Conservation (phyloP, 1,140 invertebrate species). For the Drosophila equinoxialis region DNA sequence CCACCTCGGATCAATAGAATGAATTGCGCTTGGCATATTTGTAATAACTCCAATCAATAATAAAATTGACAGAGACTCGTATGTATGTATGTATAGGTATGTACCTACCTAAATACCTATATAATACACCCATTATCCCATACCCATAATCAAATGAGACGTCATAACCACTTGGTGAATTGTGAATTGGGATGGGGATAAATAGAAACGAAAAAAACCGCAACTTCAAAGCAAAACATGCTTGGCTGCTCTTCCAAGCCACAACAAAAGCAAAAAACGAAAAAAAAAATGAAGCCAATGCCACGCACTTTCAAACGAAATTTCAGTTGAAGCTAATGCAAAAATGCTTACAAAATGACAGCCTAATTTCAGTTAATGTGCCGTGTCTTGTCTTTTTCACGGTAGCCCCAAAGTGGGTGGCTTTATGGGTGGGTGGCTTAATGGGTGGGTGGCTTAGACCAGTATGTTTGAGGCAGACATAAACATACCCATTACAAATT, state of each 20-base stretch:
- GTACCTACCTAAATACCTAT: too few species aligned
- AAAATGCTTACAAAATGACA: slow-evolving; percentile 61
- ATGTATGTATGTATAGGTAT: too few species aligned
- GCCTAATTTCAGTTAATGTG: slow-evolving; percentile 78
- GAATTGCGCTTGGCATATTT: background rate
- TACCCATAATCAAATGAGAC: slow-evolving; percentile 9
- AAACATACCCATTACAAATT: slow-evolving; percentile 31
- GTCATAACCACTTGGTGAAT: slow-evolving; percentile 10
- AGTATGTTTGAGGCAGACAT: slow-evolving; percentile 8
- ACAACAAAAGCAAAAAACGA: slow-evolving; percentile 36
- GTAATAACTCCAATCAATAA: background rate
- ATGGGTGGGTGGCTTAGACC: slow-evolving; percentile 1
- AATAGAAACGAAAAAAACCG: background rate
- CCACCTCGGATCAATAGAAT: background rate
- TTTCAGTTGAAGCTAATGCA: slow-evolving; percentile 43
- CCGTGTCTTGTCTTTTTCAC: slow-evolving; percentile 44
- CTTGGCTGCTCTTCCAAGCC: slow-evolving; percentile 61
- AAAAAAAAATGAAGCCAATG: slow-evolving; percentile 8
- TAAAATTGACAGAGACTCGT: background rate
- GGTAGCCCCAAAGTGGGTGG: background rate
- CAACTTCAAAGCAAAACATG: slow-evolving; percentile 65
- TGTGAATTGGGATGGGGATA: background rate
- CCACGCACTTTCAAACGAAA: slow-evolving; percentile 53
- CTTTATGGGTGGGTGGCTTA: background rate
- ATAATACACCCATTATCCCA: too few species aligned